Percentiles rank a stretch among this genome's conserved stretches.
phyloP scores from a whole-genome alignment of 2,113 vertebrate species.

The Hemibagrus wyckioides region DNA sequence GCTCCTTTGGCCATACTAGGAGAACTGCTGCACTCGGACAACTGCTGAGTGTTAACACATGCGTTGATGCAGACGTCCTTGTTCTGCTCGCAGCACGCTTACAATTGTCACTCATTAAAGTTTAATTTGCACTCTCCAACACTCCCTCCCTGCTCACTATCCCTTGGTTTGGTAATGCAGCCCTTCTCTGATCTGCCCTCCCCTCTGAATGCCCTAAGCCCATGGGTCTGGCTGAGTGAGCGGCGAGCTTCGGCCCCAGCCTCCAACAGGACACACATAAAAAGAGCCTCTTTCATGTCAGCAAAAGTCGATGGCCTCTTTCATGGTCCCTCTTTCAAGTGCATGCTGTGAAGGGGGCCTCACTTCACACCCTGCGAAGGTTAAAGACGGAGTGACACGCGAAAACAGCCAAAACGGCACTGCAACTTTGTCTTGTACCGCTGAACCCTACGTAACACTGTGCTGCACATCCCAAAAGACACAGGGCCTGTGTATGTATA shows the following conservation, averaged over 20 bases:
- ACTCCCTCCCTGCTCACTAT: slow-evolving; percentile 62
- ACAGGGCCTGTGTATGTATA: neutral
- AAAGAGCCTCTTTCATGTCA: slow-evolving; percentile 74
- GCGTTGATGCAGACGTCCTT: slow-evolving; percentile 47
- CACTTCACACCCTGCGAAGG: slow-evolving; percentile 66
- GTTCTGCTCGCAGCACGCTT: slow-evolving; percentile 68
- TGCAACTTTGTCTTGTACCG: slow-evolving; percentile 30
- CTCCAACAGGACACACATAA: slow-evolving; percentile 72
- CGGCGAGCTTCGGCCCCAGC: slow-evolving; percentile 71
- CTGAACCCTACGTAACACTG: slow-evolving; percentile 27
- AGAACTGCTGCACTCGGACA: slow-evolving; percentile 37
- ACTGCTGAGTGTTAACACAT: slow-evolving; percentile 47
- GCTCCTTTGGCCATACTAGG: neutral
- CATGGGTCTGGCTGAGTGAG: slow-evolving; percentile 73
- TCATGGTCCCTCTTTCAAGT: slow-evolving; percentile 80
- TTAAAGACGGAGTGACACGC: slow-evolving; percentile 66
- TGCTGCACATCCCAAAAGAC: slow-evolving; percentile 1
- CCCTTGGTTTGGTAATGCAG: slow-evolving; percentile 72
- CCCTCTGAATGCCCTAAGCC: slow-evolving; percentile 74
- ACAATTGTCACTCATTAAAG: slow-evolving; percentile 81
- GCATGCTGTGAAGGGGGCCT: slow-evolving; percentile 69
- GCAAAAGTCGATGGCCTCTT: slow-evolving; percentile 81
- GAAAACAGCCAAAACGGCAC: slow-evolving; percentile 47
- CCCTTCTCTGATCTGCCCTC: slow-evolving; percentile 75
- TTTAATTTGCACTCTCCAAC: slow-evolving; percentile 72